These are phyloP conservation scores for Pocota personata DNA, from an alignment of 2,888 invertebrate genomes.

Conservation along the genomic window DNA sequence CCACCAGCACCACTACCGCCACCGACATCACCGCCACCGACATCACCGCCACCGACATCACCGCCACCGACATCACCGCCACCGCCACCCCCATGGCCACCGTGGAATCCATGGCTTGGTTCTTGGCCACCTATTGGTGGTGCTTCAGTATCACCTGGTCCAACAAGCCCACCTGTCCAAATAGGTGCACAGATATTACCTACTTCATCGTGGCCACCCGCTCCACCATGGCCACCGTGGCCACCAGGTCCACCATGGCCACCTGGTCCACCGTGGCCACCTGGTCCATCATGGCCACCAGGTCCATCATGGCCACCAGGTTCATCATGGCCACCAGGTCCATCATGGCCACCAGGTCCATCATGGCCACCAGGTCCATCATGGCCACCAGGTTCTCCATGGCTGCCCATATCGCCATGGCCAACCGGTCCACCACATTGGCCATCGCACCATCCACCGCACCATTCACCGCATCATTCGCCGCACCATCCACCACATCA, in stretches of 20 bases:
- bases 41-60: no score
- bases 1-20: neutral
- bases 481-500: neutral
- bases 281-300: neutral
- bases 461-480: neutral
- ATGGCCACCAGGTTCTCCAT: neutral
- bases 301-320: neutral
- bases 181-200: neutral
- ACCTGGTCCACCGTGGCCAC: neutral
- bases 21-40: neutral
- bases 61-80: no score
- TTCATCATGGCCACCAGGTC: neutral
- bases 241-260: constrained; percentile 1
- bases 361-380: constrained; percentile 8
- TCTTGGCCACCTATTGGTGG: neutral
- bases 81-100: neutral
- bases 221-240: neutral
- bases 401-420: neutral
- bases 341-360: neutral
- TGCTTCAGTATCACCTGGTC: neutral
- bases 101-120: neutral
- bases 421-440: neutral
- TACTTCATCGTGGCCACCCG: neutral
- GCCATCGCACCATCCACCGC: neutral
- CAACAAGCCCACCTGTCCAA: neutral